phyloP scores from a whole-genome alignment of 2,888 invertebrate genomes.

The Heteromurus nitidus region DNA sequence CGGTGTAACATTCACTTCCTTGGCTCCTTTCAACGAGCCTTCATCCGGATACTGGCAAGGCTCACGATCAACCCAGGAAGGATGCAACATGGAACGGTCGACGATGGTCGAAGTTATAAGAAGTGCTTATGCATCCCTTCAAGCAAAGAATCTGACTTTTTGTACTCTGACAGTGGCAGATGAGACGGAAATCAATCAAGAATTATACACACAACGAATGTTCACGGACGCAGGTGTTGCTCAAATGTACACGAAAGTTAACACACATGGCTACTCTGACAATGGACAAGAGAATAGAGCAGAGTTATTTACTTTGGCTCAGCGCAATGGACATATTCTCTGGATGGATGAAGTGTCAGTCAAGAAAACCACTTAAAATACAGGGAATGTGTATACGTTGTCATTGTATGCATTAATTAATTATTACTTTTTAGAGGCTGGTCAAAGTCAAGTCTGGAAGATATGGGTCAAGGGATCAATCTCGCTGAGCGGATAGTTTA shows the following conservation, averaged over 20 bases:
- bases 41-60: slow-evolving; percentile 70
- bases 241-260: slow-evolving; percentile 67
- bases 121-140: slow-evolving; percentile 43
- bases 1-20: slow-evolving; percentile 66
- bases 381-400: no score
- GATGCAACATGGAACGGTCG: slow-evolving; percentile 68
- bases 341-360: slow-evolving; percentile 73
- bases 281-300: slow-evolving; percentile 60
- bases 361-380: no score
- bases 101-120: slow-evolving; percentile 68
- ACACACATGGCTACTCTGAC: slow-evolving; percentile 71
- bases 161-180: slow-evolving; percentile 66
- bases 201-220: slow-evolving; percentile 61
- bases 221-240: slow-evolving; percentile 65
- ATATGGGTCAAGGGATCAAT: slow-evolving; percentile 70
- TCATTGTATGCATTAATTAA: no score
- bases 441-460: slow-evolving; percentile 50
- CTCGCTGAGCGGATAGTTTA: slow-evolving; percentile 68
- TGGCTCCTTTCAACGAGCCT: slow-evolving; percentile 73
- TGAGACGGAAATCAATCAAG: slow-evolving; percentile 71
- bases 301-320: slow-evolving; percentile 54
- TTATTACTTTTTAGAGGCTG: slow-evolving; percentile 72
- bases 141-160: slow-evolving; percentile 56
- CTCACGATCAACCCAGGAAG: slow-evolving; percentile 61
- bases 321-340: slow-evolving; percentile 66